Evolutionary conservation across 2,797 vertebrate genomes (phyloP), one percentile per base, ranked within the genome.

Genomic region (Eulemur rubriventer): DNA sequence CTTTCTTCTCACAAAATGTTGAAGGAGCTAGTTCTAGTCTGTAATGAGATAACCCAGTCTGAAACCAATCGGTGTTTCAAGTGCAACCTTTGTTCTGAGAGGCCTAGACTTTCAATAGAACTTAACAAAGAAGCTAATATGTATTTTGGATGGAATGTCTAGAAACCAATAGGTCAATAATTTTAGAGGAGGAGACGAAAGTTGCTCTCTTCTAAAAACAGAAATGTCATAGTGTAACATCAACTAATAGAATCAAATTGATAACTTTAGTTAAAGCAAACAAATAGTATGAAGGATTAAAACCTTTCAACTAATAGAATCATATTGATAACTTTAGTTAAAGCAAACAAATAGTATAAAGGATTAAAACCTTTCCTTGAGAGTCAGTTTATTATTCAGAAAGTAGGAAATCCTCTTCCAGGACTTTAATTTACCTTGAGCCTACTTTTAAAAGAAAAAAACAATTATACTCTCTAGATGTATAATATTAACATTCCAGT

Each of bases 1-100:
- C 63, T 90, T 81, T 89, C 85, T 52, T 94, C 59, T 84, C 72
- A 65, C 33, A 90, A 72, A 88, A 87, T 35, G 7, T 69, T 73
- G 43, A 91, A 67, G 4, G 33, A 50, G 70, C 33, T 80, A 38
- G 10, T 20, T 79, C 46, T 67, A n/a, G 24, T 90, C 48, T 72
- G 18, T 75, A 75, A n/a, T 61, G 33, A 61, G 48, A 41, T 7
- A 57, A 14, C 30, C 70, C 63, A 69, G 24, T 61, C 46, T 82
- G 69, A 79, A 87, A 35, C 20, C 28, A 52, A 14, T n/a, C 6
- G 26, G 4, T 3, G n/a, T 55, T 33, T 35, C 6, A 79, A 65
- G 18, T 18, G 46, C 18, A 28, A 48, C 43, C 43, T 73, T 88
- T 50, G 26, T 6, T 70, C 81, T 52, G 7, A 80, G 69, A 76